Percentiles rank a stretch among this genome's conserved stretches.
Evolutionary conservation across 2,113 vertebrate species (phyloP).

Genomic region (Ardeotis arabs): DNA sequence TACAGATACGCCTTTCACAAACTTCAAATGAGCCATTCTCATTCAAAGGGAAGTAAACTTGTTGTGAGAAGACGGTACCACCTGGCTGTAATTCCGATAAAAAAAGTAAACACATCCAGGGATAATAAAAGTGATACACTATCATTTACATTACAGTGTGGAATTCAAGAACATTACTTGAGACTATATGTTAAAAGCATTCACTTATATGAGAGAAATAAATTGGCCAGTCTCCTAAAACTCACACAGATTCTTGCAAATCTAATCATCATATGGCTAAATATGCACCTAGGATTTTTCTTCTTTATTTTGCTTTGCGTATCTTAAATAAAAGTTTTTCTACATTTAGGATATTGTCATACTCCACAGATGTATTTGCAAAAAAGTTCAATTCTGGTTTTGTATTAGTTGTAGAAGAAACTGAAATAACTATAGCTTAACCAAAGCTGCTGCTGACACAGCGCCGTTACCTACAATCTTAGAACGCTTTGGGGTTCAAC

Average conservation of each 20-base stretch:
- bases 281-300: background rate
- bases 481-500: background rate
- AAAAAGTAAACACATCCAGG: conserved; percentile 45
- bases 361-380: background rate
- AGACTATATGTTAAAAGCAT: background rate
- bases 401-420: background rate
- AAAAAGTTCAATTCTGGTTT: background rate
- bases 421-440: background rate
- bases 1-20: conserved; percentile 64
- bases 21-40: conserved; percentile 70
- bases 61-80: conserved; percentile 62
- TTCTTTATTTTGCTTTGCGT: background rate
- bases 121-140: conserved; percentile 11
- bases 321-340: background rate
- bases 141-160: background rate
- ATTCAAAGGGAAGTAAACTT: conserved; percentile 71
- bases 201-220: background rate
- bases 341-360: background rate
- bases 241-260: background rate
- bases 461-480: background rate
- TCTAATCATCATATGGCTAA: background rate
- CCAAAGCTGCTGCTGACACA: background rate
- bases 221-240: background rate
- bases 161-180: background rate
- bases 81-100: conserved; percentile 67